Evolutionary conservation across 2,888 invertebrate genomes (phyloP).

Genomic region (Cremastinae sp.): DNA sequence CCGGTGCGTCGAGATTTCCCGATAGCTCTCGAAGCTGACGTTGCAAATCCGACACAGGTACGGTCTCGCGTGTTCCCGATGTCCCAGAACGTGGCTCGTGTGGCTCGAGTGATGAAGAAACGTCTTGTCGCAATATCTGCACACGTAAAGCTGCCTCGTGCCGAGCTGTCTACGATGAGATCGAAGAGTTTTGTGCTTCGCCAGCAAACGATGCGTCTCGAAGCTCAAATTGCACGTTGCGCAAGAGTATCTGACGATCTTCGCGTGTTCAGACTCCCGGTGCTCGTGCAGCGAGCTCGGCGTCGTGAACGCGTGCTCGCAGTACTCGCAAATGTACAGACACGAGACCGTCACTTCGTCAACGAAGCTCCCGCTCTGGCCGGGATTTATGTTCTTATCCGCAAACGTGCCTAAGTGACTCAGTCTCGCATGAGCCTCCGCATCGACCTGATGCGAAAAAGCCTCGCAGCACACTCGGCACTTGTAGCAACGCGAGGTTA

Average conservation of each 20-base stretch:
- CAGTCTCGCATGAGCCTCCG: conserved; percentile 60
- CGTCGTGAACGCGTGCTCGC: conserved; percentile 67
- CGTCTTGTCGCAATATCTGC: conserved; percentile 61
- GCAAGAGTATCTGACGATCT: conserved; percentile 61
- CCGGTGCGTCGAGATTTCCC: conserved; percentile 51
- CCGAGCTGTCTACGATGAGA: conserved; percentile 33
- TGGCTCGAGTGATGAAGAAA: conserved; percentile 58
- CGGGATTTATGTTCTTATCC: conserved; percentile 12
- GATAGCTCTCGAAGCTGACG: conserved; percentile 51
- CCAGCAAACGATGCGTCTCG: conserved; percentile 50
- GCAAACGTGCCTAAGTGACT: conserved; percentile 41
- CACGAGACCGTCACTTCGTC: conserved; percentile 65
- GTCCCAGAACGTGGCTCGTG: conserved; percentile 35
- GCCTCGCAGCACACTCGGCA: conserved; percentile 69
- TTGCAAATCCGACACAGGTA: conserved; percentile 60
- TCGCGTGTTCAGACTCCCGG: conserved; percentile 59
- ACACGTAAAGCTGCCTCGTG: conserved; percentile 55
- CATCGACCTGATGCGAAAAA: conserved; percentile 65
- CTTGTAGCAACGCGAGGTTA: conserved; percentile 62
- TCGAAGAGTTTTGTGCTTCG: conserved; percentile 47
- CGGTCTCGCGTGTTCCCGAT: conserved; percentile 35
- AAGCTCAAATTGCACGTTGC: conserved; percentile 59
- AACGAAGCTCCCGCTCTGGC: background rate
- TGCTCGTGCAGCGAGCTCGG: conserved; percentile 66
- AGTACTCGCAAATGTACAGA: conserved; percentile 69